Percentiles rank a stretch among this genome's conserved stretches.
phyloP scores from a whole-genome alignment of 2,888 invertebrate species.

The Caenorhabditis wallacei region DNA sequence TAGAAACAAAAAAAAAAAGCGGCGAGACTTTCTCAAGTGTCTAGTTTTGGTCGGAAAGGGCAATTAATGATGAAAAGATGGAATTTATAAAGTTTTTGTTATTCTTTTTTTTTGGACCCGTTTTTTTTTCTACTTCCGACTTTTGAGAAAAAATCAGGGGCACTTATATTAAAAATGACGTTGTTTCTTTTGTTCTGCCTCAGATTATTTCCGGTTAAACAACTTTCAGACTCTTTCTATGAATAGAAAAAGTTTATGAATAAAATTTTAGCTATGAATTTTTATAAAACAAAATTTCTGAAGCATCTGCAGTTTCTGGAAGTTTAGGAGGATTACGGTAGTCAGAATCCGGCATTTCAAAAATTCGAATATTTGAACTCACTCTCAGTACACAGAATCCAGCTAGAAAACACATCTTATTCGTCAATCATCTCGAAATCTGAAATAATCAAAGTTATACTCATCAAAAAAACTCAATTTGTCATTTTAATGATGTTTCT shows the following conservation, averaged over 20 bases:
- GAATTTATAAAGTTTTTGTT: neutral
- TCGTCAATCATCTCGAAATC: neutral
- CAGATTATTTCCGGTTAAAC: neutral
- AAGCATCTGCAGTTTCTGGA: too few species aligned
- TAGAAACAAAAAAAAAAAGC: constrained; percentile 17
- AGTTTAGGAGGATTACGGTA: too few species aligned
- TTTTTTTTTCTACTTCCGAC: neutral
- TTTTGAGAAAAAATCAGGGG: neutral
- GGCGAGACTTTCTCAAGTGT: constrained; percentile 18
- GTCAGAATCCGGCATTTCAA: too few species aligned
- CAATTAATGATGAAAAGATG: neutral
- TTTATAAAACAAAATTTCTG: too few species aligned
- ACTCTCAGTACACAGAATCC: too few species aligned
- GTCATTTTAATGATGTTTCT: neutral
- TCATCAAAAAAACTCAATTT: neutral
- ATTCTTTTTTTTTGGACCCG: neutral
- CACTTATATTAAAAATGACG: neutral
- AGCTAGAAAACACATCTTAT: too few species aligned
- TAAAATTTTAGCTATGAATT: too few species aligned
- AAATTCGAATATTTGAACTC: too few species aligned
- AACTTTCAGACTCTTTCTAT: too few species aligned
- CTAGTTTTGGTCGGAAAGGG: neutral
- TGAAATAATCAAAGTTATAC: neutral
- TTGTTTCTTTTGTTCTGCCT: neutral
- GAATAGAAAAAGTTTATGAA: too few species aligned